These are phyloP conservation scores for Lacanobia oleracea DNA, from an alignment of 2,888 invertebrate species.

Conservation along the genomic window DNA sequence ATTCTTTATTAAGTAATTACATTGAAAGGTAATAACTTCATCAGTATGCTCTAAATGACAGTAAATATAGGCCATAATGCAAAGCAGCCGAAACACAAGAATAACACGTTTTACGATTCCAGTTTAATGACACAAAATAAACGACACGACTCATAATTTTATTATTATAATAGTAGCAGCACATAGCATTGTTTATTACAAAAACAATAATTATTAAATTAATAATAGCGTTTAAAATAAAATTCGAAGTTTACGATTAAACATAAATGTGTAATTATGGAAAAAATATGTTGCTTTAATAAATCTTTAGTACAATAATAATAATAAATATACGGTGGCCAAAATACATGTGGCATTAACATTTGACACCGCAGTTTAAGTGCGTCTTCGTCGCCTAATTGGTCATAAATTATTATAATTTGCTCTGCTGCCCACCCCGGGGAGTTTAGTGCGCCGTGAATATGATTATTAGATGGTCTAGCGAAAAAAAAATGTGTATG, in stretches of 20 bases:
- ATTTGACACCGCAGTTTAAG: conserved; percentile 73
- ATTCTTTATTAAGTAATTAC: neutral
- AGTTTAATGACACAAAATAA: conserved; percentile 42
- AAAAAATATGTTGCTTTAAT: conserved; percentile 66
- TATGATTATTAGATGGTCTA: conserved; percentile 74
- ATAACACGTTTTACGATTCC: conserved; percentile 34
- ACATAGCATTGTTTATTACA: conserved; percentile 59
- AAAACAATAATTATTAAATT: conserved; percentile 62
- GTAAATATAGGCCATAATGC: neutral
- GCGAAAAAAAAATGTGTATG: conserved; percentile 70
- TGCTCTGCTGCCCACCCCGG: conserved; percentile 77
- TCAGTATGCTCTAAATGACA: too few relatives aligned
- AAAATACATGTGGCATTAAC: conserved; percentile 77
- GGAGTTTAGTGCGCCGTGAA: conserved; percentile 71
- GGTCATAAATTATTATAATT: conserved; percentile 85
- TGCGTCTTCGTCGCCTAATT: conserved; percentile 78
- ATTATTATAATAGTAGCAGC: conserved; percentile 42
- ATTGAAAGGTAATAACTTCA: neutral
- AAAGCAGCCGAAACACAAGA: conserved; percentile 18
- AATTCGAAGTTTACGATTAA: conserved; percentile 56
- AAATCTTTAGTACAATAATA: conserved; percentile 74
- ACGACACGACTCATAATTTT: conserved; percentile 34
- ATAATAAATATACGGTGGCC: conserved; percentile 77
- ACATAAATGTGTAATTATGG: conserved; percentile 63
- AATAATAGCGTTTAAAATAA: conserved; percentile 64